Percentiles rank a stretch among this genome's conserved stretches.
These are phyloP conservation scores for Dicycla oo DNA, from an alignment of 2,888 invertebrate genomes.

Conservation along the genomic window DNA sequence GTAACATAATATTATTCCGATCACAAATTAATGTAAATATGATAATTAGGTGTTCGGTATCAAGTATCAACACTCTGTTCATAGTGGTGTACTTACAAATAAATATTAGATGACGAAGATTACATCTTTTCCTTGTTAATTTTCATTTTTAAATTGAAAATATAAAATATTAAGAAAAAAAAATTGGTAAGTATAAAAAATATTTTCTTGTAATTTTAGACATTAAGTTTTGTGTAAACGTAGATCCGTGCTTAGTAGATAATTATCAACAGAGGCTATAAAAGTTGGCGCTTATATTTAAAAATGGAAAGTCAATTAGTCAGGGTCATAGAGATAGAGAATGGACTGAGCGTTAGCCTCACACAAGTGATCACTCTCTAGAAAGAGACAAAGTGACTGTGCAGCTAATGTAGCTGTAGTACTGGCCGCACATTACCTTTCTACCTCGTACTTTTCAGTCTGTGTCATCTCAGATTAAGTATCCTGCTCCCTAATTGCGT, in stretches of 20 bases:
- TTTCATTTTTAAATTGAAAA: too few species aligned
- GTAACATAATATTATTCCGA: conserved; percentile 39
- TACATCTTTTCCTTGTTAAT: conserved; percentile 43
- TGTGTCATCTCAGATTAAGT: too few species aligned
- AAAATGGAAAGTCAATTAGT: too few species aligned
- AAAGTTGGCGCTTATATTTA: too few species aligned
- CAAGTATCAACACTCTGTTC: conserved; percentile 73
- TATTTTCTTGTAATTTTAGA: too few species aligned
- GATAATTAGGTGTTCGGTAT: conserved; percentile 53
- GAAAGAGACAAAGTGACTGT: neutral
- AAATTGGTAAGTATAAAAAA: too few species aligned
- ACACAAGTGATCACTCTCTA: neutral
- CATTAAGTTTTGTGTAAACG: too few species aligned
- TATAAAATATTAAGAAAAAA: too few species aligned
- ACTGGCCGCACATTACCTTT: neutral
- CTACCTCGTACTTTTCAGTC: neutral
- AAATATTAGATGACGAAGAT: conserved; percentile 70
- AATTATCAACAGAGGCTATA: too few species aligned
- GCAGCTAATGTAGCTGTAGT: neutral
- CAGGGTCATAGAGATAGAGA: neutral
- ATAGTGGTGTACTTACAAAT: conserved; percentile 77
- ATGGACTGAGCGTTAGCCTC: neutral
- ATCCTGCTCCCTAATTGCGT: too few species aligned
- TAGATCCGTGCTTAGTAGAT: too few species aligned
- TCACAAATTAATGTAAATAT: conserved; percentile 73